Evolutionary conservation across 2,797 vertebrate genomes (phyloP).

Genomic region (Rhabdomys pumilio): DNA sequence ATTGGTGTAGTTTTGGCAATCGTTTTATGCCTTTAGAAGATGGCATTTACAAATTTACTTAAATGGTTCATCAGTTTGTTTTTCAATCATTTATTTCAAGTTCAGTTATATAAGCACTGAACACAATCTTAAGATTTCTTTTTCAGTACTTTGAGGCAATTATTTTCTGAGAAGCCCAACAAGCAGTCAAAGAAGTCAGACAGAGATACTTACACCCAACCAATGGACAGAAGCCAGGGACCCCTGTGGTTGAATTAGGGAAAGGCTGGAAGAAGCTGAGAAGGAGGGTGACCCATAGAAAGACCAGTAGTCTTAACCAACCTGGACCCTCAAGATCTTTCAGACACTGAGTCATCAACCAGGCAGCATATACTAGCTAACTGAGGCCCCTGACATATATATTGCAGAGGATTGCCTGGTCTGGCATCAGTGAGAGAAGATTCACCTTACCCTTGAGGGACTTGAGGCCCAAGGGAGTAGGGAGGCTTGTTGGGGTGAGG

Average conservation of each 20-base stretch:
- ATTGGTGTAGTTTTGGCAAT: background rate
- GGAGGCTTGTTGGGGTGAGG: background rate
- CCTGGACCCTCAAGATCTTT: background rate
- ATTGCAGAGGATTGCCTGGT: background rate
- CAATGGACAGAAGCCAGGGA: background rate
- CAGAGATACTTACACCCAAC: no score
- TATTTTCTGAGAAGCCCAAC: background rate
- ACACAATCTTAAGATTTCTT: conserved; percentile 5
- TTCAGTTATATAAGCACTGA: conserved; percentile 42
- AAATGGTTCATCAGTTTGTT: background rate
- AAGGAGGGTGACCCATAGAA: background rate
- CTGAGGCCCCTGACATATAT: background rate
- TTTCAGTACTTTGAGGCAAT: background rate
- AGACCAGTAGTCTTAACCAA: background rate
- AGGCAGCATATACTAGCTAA: background rate
- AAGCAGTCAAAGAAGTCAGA: background rate
- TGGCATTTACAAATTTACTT: background rate
- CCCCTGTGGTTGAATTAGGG: background rate
- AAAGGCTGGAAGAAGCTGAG: background rate
- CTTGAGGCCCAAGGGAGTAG: background rate
- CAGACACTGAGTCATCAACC: background rate
- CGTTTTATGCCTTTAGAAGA: conserved; percentile 7
- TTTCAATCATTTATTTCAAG: conserved; percentile 33
- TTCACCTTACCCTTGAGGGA: background rate
- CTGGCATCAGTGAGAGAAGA: background rate